These are phyloP conservation scores for Aurelia aurita complex sp. Pacific DNA, from an alignment of 30 jellyfish, hydroid and myxozoan species.

Conservation along the genomic window DNA sequence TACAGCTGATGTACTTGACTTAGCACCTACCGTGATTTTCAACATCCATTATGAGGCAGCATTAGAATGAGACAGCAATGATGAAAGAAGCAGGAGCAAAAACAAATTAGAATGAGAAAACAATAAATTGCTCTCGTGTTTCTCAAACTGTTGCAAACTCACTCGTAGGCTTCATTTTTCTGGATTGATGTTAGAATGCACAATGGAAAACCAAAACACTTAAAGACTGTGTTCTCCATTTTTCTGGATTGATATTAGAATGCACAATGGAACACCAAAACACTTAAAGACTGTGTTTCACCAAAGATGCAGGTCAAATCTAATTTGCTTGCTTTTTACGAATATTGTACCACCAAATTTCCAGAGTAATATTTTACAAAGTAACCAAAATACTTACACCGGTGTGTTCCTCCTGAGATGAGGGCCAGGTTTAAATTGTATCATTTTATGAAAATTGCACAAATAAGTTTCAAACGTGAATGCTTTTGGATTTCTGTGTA, in stretches of 20 bases:
- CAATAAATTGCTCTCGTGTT: not conserved
- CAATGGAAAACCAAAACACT: not conserved
- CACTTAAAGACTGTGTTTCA: no score
- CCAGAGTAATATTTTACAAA: no score
- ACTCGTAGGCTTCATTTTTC: not conserved
- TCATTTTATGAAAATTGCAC: no score
- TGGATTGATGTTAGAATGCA: not conserved
- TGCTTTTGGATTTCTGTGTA: no score
- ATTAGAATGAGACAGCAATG: constrained; percentile 38
- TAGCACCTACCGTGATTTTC: constrained; percentile 88
- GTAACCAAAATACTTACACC: no score
- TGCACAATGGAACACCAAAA: not conserved
- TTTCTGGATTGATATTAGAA: not conserved
- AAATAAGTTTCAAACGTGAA: no score
- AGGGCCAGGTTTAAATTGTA: no score
- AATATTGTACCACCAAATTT: no score
- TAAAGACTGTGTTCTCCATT: not conserved
- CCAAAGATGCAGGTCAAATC: no score
- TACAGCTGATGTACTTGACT: constrained; percentile 60
- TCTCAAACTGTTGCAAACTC: constrained; percentile 18
- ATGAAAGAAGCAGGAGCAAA: constrained; percentile 60
- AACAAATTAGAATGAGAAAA: constrained; percentile 9
- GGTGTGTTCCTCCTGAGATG: no score
- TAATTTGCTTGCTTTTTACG: no score
- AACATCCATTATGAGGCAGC: constrained; percentile 62